Percentiles rank a stretch among this genome's conserved stretches.
These are phyloP conservation scores for Pteria penguin DNA, from an alignment of 2,888 invertebrate species.

Conservation along the genomic window DNA sequence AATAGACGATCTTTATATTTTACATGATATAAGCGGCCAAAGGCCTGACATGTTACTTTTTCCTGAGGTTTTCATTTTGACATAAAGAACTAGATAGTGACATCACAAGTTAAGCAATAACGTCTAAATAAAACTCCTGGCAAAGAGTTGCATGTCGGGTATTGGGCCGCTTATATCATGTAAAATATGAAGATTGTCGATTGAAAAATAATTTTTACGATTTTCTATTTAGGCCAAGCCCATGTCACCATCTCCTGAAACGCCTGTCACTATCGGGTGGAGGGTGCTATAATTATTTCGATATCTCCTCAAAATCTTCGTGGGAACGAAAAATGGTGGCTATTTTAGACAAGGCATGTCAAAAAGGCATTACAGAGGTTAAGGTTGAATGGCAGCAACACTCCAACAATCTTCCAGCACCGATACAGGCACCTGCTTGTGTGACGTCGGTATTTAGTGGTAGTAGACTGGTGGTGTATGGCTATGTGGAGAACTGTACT, in stretches of 20 bases:
- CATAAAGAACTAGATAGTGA: no score
- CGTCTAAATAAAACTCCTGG: no score
- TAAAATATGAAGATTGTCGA: no score
- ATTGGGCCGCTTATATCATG: no score
- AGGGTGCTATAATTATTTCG: slow-evolving; percentile 73
- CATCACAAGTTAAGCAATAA: no score
- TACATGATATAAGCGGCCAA: no score
- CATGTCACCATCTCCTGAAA: slow-evolving; percentile 67
- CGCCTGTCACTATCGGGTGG: slow-evolving; percentile 69
- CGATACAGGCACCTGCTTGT: slow-evolving; percentile 73
- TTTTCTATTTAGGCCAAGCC: slow-evolving; percentile 53
- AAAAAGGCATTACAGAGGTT: slow-evolving; percentile 74
- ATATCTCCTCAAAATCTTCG: slow-evolving; percentile 71
- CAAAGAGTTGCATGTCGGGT: no score
- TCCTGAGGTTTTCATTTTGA: no score
- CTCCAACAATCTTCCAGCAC: slow-evolving; percentile 57
- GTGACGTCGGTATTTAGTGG: slow-evolving; percentile 78
- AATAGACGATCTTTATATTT: no score
- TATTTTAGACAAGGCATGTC: slow-evolving; percentile 69
- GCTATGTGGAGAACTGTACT: slow-evolving; percentile 76
- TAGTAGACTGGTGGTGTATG: slow-evolving; percentile 77
- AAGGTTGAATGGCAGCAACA: slow-evolving; percentile 75
- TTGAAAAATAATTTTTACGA: no score
- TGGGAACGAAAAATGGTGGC: slow-evolving; percentile 71
- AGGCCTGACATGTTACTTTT: no score